Conservation (phyloP, 2,113 vertebrate species). For the Cololabis saira region DNA sequence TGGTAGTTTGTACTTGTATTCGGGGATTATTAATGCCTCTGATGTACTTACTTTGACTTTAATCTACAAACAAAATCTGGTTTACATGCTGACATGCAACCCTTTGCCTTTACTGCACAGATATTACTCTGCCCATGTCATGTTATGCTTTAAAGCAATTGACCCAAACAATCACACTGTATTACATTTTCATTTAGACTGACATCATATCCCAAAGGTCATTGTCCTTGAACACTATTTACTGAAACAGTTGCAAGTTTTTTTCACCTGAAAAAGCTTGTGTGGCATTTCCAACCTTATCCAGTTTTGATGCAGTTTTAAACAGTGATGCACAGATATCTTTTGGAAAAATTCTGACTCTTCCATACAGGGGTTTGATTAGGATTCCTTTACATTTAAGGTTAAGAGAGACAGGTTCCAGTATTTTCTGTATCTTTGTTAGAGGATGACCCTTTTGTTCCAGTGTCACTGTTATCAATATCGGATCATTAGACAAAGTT, state of each 20-base stretch:
- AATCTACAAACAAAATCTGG: neutral
- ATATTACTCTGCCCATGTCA: neutral
- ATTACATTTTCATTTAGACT: conserved; percentile 4
- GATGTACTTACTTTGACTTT: neutral
- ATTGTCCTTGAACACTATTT: too few species aligned
- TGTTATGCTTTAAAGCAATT: neutral
- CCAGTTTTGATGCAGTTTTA: neutral
- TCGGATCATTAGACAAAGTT: too few species aligned
- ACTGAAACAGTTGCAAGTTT: neutral
- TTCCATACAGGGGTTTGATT: too few species aligned
- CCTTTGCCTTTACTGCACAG: neutral
- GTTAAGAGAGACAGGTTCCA: too few species aligned
- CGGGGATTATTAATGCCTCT: neutral
- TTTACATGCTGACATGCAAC: neutral
- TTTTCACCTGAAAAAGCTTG: too few species aligned
- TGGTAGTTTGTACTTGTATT: neutral
- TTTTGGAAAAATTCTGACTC: too few species aligned
- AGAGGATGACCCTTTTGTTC: too few species aligned
- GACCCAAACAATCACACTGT: neutral
- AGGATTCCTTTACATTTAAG: too few species aligned
- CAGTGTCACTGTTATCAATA: too few species aligned
- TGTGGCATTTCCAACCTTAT: neutral
- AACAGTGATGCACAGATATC: too few species aligned
- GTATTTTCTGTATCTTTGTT: too few species aligned
- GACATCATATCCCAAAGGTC: neutral